These are phyloP conservation scores for Lepisosteus osseus DNA, from an alignment of 2,113 vertebrate species.

Conservation along the genomic window DNA sequence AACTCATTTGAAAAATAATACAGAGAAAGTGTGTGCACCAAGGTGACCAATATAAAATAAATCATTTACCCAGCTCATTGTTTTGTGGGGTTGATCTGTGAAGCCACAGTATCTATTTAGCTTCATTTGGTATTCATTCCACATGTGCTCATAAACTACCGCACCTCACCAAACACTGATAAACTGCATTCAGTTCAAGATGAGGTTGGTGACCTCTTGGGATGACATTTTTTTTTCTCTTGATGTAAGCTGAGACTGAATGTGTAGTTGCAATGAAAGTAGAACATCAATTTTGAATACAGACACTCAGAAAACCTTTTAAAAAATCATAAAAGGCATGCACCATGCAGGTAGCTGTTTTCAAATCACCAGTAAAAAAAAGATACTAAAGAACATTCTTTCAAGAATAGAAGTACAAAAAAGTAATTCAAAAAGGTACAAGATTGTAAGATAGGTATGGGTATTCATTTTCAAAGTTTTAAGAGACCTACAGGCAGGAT, in stretches of 20 bases:
- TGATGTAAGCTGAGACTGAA: constrained; percentile 32
- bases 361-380: no score
- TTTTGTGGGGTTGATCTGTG: constrained; percentile 25
- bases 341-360: no score
- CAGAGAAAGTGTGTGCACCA: background rate
- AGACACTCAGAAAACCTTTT: no score
- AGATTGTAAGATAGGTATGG: no score
- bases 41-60: constrained; percentile 8
- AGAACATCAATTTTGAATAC: background rate
- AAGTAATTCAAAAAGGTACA: no score
- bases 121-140: constrained; percentile 35
- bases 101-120: background rate
- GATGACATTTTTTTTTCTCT: constrained; percentile 45
- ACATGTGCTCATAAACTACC: constrained; percentile 32
- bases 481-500: no score
- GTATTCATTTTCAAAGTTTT: no score
- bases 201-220: constrained; percentile 43
- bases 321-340: no score
- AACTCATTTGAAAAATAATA: background rate
- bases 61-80: constrained; percentile 6
- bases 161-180: constrained; percentile 35
- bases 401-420: no score
- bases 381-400: no score
- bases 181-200: constrained; percentile 45
- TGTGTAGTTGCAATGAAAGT: constrained; percentile 12